Conservation (phyloP, 2,113 vertebrate genomes). For the Xenus cinereus region DNA sequence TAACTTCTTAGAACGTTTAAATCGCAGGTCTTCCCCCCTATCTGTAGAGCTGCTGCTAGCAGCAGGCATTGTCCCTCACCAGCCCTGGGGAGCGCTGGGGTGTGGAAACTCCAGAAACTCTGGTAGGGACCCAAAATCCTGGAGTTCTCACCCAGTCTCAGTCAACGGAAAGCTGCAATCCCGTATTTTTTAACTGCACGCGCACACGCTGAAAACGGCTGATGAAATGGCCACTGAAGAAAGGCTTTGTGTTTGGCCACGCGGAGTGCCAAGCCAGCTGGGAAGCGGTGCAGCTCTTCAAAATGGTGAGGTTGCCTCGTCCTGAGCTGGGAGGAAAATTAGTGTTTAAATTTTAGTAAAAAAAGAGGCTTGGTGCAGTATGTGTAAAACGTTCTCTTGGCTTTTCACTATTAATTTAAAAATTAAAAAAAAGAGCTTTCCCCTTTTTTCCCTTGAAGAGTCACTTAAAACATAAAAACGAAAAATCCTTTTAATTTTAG, state of each 20-base stretch:
- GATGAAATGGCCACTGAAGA: background rate
- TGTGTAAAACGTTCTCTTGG: background rate
- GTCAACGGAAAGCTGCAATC: background rate
- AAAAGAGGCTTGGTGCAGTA: background rate
- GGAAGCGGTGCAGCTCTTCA: background rate
- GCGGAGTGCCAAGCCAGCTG: background rate
- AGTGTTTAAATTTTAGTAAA: background rate
- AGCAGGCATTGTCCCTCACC: background rate
- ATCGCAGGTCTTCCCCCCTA: background rate
- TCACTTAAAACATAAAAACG: background rate
- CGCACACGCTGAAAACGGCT: background rate
- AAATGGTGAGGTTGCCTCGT: background rate
- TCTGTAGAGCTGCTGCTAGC: background rate
- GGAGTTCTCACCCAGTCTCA: background rate
- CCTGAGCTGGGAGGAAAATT: background rate
- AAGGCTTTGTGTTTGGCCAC: background rate
- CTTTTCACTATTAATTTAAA: background rate
- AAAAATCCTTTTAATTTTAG: background rate
- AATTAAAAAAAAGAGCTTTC: background rate
- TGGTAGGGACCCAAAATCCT: background rate
- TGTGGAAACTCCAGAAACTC: background rate
- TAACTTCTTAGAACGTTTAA: background rate
- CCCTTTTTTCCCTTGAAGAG: background rate
- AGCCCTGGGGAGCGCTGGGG: background rate
- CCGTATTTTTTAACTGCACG: fast-evolving